Evolutionary conservation across 2,888 invertebrate genomes (phyloP), one percentile per base, ranked within the genome.

Genomic region (Pseudococcus longispinus): DNA sequence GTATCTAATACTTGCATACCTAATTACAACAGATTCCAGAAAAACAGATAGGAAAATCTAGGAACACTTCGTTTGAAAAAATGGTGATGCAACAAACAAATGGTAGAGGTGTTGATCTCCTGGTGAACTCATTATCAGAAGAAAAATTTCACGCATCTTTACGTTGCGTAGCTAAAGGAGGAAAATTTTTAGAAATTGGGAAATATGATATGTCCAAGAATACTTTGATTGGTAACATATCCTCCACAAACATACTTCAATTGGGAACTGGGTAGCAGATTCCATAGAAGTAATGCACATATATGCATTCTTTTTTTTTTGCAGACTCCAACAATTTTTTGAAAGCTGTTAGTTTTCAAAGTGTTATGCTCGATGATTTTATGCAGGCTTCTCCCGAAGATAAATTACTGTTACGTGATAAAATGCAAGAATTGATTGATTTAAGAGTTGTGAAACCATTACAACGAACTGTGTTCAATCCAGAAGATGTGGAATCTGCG

Each of bases 71-170:
- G 0, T 99, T 99, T 90, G 98, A 98, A 90, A 93, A 94, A 88
- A 94, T 97, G 93, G 93, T 99, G 87, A 92, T 95, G 89, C 92
- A 92, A 82, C 93, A 94, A 89, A 98, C 98, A 0, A 92, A 94
- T 11, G 98, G 98, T 15, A 92, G 92, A 89, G 98, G 98, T 55
- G 98, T 99, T 0, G 96, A 99, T 90, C 91, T 98, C 86, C 95
- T 98, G 18, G 91, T 97, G 8, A 99, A 99, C 91, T 97, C 97
- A 0, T 91, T 99, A 70, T 94, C 98, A 0, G 98, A 97, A 89
- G 98, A 98, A 80, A 98, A 98, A 91, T 92, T 98, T 0, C 92
- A 93, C 89, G 95, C 94, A 0, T 94, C 94, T 0, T 90, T 94
- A 0, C 91, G 93, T 4, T 94, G 94, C 88, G 90, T 94, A 11